Evolutionary conservation across 2,113 vertebrate genomes (phyloP).

Genomic region (Coracopsis vasa): DNA sequence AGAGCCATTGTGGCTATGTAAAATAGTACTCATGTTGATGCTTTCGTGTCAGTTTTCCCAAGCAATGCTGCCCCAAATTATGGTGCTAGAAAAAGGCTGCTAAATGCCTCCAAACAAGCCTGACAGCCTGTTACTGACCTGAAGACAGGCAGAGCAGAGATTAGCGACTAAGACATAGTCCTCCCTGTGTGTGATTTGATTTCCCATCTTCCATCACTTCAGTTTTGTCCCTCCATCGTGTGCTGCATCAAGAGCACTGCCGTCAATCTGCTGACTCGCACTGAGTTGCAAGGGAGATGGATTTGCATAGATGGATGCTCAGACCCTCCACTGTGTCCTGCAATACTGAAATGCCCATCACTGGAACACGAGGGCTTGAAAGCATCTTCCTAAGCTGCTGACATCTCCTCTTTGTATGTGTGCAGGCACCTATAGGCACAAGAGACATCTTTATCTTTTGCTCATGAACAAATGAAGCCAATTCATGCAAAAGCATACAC

Average conservation of each 20-base stretch:
- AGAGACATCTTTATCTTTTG: neutral
- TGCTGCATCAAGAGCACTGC: too few relatives aligned
- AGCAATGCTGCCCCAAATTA: neutral
- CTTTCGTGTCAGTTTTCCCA: neutral
- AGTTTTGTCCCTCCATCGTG: neutral
- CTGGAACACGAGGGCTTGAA: accelerated
- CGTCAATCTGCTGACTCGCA: neutral
- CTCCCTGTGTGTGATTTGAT: neutral
- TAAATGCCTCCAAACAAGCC: neutral
- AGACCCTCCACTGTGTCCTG: neutral
- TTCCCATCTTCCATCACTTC: neutral
- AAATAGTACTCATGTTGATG: neutral
- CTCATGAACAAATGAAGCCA: neutral
- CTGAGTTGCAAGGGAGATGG: neutral
- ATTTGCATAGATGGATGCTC: neutral
- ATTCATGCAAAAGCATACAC: neutral
- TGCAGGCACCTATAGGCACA: neutral
- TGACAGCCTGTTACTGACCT: neutral
- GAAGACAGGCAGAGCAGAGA: neutral
- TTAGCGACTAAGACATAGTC: neutral
- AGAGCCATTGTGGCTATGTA: neutral
- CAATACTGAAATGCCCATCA: neutral
- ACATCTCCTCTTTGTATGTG: neutral
- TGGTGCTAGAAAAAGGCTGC: neutral
- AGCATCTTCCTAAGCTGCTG: neutral